phyloP scores from a whole-genome alignment of 2,888 invertebrate species.

The Drosophila nr. perissopoda region DNA sequence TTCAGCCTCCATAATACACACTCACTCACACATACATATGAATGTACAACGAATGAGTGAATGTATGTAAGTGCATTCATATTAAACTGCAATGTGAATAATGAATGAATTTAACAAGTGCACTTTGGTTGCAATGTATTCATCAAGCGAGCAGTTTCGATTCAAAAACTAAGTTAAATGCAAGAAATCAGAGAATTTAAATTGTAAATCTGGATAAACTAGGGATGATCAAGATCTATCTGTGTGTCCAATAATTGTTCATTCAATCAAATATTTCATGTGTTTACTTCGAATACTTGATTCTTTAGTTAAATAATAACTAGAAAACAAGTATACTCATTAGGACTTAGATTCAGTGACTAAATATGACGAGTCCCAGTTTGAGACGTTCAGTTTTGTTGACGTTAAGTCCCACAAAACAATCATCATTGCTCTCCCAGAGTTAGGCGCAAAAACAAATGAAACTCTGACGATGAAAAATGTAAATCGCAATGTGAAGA shows the following conservation, averaged over 20 bases:
- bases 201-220: background rate
- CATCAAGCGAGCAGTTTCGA: background rate
- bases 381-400: too few relatives aligned
- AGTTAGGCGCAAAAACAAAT: background rate
- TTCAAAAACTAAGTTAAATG: background rate
- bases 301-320: background rate
- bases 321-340: background rate
- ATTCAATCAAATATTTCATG: background rate
- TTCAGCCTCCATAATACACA: background rate
- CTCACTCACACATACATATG: background rate
- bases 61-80: background rate
- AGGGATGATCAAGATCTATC: too few relatives aligned
- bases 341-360: too few relatives aligned
- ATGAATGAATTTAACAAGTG: background rate
- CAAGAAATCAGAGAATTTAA: background rate
- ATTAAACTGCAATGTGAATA: constrained; percentile 15
- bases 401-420: too few relatives aligned
- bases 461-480: background rate
- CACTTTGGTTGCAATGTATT: background rate
- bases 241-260: too few relatives aligned
- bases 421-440: too few relatives aligned
- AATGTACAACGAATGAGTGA: background rate
- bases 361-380: too few relatives aligned
- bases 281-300: background rate
- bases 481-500: background rate